These are phyloP conservation scores for Manis pentadactyla DNA, from an alignment of 2,797 vertebrate species.

Conservation along the genomic window DNA sequence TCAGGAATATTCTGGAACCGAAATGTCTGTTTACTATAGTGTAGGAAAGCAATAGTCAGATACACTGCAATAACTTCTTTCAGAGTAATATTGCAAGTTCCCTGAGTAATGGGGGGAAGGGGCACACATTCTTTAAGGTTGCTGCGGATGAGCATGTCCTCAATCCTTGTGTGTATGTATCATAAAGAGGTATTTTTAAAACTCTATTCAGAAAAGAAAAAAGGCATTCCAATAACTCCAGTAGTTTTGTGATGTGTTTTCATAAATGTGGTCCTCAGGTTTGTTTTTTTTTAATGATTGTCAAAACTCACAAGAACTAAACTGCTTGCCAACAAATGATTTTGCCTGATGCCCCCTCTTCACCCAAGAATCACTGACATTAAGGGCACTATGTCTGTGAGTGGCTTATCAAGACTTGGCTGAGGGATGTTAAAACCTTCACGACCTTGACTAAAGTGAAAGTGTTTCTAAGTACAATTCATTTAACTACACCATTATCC, in stretches of 20 bases:
- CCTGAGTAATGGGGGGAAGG: neutral
- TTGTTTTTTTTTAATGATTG: neutral
- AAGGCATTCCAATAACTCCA: neutral
- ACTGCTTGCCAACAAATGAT: neutral
- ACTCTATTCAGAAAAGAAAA: neutral
- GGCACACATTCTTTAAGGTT: neutral
- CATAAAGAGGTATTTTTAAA: neutral
- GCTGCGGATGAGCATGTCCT: neutral
- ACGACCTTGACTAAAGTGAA: conserved; percentile 75
- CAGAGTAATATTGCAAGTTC: neutral
- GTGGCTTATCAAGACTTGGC: conserved; percentile 45
- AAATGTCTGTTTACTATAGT: neutral
- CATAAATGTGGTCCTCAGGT: neutral
- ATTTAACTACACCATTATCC: conserved; percentile 76
- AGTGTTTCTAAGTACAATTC: conserved; percentile 78
- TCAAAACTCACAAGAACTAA: neutral
- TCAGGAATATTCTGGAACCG: neutral
- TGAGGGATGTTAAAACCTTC: conserved; percentile 56
- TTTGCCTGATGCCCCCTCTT: neutral
- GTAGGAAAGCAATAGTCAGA: neutral
- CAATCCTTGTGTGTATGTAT: neutral
- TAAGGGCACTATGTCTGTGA: conserved; percentile 47
- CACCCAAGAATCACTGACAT: neutral
- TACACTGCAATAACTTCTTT: neutral
- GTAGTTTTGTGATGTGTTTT: conserved; percentile 24